phyloP scores from a whole-genome alignment of 1,140 invertebrate species.

The Hermatobates lingyangjiaoensis region DNA sequence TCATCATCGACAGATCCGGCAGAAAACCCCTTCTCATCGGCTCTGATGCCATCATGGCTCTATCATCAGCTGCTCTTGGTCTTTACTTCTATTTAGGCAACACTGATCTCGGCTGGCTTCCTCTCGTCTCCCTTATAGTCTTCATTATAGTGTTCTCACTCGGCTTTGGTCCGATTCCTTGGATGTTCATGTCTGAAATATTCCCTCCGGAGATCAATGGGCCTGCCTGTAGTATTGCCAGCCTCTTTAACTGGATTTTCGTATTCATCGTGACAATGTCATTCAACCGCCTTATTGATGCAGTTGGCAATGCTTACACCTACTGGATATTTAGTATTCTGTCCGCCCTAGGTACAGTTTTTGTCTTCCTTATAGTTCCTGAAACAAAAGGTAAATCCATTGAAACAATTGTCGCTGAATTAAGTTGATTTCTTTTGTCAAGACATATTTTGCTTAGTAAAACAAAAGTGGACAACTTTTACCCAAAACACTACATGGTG shows the following conservation, averaged over 20 bases:
- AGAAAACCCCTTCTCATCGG: constrained; percentile 45
- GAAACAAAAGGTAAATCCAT: constrained; percentile 80
- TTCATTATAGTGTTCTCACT: constrained; percentile 61
- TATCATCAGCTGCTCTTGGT: constrained; percentile 37
- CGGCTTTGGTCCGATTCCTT: constrained; percentile 59
- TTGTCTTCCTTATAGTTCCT: constrained; percentile 59
- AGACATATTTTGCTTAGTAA: no score
- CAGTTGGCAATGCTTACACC: constrained; percentile 37
- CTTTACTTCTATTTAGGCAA: constrained; percentile 39
- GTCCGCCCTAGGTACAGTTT: constrained; percentile 44
- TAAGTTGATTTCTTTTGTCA: no score
- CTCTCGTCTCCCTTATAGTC: constrained; percentile 44
- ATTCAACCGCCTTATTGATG: constrained; percentile 36
- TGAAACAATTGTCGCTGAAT: constrained; percentile 55
- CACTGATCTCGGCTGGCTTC: constrained; percentile 29
- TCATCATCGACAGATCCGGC: constrained; percentile 49
- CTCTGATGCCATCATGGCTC: constrained; percentile 40
- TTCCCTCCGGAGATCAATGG: constrained; percentile 56
- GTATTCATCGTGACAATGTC: constrained; percentile 66
- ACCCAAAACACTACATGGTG: no score
- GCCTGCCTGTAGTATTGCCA: constrained; percentile 48
- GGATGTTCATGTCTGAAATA: constrained; percentile 57
- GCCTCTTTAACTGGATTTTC: constrained; percentile 56
- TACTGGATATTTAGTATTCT: constrained; percentile 67
- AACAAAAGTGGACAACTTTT: no score